phyloP scores from a whole-genome alignment of 53 echinoderm and acorn worm species.

The Holothuria scabra region DNA sequence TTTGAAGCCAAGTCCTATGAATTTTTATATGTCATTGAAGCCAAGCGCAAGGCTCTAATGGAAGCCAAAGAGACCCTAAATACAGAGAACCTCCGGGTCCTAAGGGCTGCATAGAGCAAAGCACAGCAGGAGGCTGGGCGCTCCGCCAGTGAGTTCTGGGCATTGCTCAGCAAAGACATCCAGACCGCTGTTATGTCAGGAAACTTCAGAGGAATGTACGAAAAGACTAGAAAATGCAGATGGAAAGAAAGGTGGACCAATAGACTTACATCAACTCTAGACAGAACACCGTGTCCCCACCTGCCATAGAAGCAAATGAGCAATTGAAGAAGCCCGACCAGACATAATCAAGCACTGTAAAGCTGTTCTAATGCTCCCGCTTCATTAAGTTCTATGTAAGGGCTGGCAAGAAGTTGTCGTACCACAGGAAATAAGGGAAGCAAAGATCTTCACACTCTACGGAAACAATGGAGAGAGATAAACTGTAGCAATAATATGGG shows the following conservation, averaged over 20 bases:
- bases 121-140: constrained; percentile 22
- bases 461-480: constrained; percentile 50
- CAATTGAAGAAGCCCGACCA: constrained; percentile 52
- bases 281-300: constrained; percentile 13
- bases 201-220: constrained; percentile 52
- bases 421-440: constrained; percentile 49
- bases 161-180: constrained; percentile 20
- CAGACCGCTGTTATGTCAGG: constrained; percentile 8
- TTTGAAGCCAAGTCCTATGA: constrained; percentile 56
- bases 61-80: constrained; percentile 49
- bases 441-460: constrained; percentile 51
- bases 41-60: constrained; percentile 43
- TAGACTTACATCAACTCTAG: constrained; percentile 49
- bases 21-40: constrained; percentile 55
- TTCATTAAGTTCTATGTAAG: constrained; percentile 43
- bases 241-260: constrained; percentile 46
- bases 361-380: neutral
- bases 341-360: constrained; percentile 28
- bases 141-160: constrained; percentile 52
- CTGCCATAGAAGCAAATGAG: constrained; percentile 31
- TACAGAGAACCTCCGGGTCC: constrained; percentile 12
- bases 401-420: constrained; percentile 55
- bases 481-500: constrained; percentile 34
- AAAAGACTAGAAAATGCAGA: constrained; percentile 20
- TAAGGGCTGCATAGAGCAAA: constrained; percentile 25